A percentile compares a stretch with the other conserved stretches of the same genome.
Conservation (phyloP, 2,797 vertebrate species). For the Aselliscus stoliczkanus region DNA sequence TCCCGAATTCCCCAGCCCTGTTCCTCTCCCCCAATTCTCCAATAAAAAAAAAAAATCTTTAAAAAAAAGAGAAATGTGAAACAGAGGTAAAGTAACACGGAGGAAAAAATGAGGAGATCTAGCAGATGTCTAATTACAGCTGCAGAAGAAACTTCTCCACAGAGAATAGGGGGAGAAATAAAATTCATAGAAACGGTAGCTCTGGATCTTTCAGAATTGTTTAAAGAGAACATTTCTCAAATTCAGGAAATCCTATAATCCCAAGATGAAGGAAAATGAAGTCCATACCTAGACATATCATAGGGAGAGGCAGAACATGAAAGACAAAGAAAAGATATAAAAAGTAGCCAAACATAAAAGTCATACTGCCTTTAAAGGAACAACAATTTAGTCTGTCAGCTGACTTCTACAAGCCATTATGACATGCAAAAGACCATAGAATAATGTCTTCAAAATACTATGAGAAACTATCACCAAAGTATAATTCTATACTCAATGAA, state of each 20-base stretch:
- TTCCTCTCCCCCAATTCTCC: no score
- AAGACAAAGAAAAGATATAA: background rate
- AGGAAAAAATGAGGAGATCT: background rate
- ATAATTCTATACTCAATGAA: background rate
- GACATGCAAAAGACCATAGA: background rate
- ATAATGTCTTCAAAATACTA: background rate
- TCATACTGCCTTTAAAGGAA: background rate
- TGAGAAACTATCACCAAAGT: background rate
- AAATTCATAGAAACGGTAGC: background rate
- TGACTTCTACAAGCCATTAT: background rate
- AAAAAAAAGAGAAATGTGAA: background rate
- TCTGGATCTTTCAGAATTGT: background rate
- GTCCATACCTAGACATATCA: background rate
- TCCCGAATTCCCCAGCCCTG: no score
- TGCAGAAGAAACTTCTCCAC: background rate
- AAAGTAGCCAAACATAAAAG: background rate
- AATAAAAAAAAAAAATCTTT: no score
- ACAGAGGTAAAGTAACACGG: background rate
- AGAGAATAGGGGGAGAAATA: background rate
- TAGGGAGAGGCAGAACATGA: background rate
- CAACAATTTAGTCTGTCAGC: background rate
- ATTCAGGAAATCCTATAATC: background rate
- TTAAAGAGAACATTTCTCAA: background rate
- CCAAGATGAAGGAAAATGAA: background rate
- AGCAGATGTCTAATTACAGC: background rate